Evolutionary conservation across 23 tunicate genomes (phyloP), one percentile per base, ranked within the genome.

Genomic region (Styela clava): DNA sequence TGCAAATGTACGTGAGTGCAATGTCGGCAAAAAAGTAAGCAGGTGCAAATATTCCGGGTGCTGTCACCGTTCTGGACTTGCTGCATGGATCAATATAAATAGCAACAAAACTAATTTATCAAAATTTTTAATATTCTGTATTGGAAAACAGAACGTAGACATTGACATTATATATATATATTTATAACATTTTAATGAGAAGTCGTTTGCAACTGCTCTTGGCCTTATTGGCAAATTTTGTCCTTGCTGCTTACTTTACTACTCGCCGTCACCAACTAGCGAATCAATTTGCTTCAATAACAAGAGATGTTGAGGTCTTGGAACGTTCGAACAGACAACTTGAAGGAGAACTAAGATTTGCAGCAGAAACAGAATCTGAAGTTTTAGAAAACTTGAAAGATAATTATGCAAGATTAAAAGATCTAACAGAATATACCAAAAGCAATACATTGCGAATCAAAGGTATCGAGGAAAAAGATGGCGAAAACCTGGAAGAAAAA

Each of bases 381-480:
- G 65, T 76, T 29, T 24, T 27, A 18, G 30, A 72, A 16, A 24
- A 36, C 20, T 56, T 82, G 32, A 27, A 36, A 24, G 9, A 33
- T 32, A 82, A 83, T 35, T 87, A 27, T 68, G 52, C 0, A 30
- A 34, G 31, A 31, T 34, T 87, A 5, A 87, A 87, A 68, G 74
- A 68, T 27, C 67, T 87, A 7, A 52, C 73, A 16, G 92, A 87
- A 68, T 21, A 68, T 56, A 69, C 83, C 2, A 87, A 82, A 82
- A 76, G 74, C 35, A 81, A 77, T 68, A 56, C 51, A 27, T 65
- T 87, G 19, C 56, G 92, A 29, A 82, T 87, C 27, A 87, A 87
- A 91, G 88, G 90, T 1, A 78, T 91, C 12, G 83, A 83, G 9
- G 97, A 91, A 74, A 83, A 86, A 35, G 30, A 64, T 51, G 65